Conservation (phyloP, 2,797 vertebrate species). For the Avahi laniger region DNA sequence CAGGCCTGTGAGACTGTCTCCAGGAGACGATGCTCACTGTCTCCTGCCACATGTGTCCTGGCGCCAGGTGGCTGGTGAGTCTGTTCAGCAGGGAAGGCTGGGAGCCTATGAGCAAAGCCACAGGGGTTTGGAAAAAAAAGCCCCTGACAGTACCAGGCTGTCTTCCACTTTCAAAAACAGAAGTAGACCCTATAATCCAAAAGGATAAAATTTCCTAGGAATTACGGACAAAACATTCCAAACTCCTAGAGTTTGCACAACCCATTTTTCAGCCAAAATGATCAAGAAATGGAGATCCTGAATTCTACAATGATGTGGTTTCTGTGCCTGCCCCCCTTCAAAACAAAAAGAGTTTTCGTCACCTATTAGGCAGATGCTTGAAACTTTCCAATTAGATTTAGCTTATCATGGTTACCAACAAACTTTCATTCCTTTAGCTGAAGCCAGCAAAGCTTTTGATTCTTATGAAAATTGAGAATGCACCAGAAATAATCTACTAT, state of each 20-base stretch:
- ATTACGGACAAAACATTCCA: not conserved
- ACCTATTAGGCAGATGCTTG: not conserved
- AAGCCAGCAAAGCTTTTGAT: constrained; percentile 8
- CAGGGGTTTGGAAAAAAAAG: not conserved
- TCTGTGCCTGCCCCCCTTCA: not conserved
- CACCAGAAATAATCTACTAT: not conserved
- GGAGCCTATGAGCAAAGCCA: not conserved
- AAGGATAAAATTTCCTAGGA: not conserved
- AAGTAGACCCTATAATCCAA: not conserved
- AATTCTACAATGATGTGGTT: not conserved
- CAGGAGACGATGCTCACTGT: constrained; percentile 22
- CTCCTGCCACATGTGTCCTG: constrained; percentile 65
- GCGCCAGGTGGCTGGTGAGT: constrained; percentile 25
- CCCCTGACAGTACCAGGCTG: not conserved
- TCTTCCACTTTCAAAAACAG: not conserved
- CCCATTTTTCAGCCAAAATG: not conserved
- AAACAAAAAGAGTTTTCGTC: constrained; percentile 33
- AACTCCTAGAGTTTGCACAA: not conserved
- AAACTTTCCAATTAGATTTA: constrained; percentile 43
- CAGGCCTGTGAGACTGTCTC: constrained; percentile 51
- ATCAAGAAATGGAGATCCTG: not conserved
- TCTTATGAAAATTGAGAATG: constrained; percentile 9
- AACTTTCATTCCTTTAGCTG: not conserved
- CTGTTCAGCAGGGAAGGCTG: constrained; percentile 49
- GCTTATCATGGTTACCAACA: not conserved